phyloP scores from a whole-genome alignment of 2,797 vertebrate species.

The Cryptoprocta ferox region DNA sequence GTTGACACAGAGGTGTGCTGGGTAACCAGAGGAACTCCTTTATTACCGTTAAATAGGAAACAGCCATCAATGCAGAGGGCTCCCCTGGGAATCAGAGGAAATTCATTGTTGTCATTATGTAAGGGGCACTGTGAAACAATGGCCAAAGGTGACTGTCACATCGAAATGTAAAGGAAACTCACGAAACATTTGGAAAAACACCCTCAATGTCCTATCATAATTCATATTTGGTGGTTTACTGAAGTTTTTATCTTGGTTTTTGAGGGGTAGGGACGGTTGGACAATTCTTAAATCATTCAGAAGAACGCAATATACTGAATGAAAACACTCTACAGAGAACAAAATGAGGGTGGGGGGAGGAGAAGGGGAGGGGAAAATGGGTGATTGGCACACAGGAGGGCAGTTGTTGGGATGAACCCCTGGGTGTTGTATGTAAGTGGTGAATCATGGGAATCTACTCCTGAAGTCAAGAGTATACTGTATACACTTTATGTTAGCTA shows the following conservation, averaged over 20 bases:
- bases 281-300: slow-evolving; percentile 55
- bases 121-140: background rate
- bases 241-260: slow-evolving; percentile 52
- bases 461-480: too few species aligned
- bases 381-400: too few species aligned
- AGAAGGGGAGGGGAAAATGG: too few species aligned
- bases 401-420: too few species aligned
- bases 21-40: slow-evolving; percentile 47
- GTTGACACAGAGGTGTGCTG: background rate
- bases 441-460: too few species aligned
- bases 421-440: too few species aligned
- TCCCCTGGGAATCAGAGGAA: slow-evolving; percentile 58
- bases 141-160: background rate
- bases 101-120: background rate
- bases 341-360: too few species aligned
- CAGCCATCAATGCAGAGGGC: background rate
- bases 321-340: slow-evolving; percentile 43
- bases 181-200: slow-evolving; percentile 50
- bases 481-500: too few species aligned
- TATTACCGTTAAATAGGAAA: slow-evolving; percentile 62
- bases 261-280: slow-evolving; percentile 25
- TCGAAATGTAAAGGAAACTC: slow-evolving; percentile 57
- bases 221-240: background rate
- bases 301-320: background rate
- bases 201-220: background rate